Evolutionary conservation across 2,797 vertebrate species (phyloP), one percentile per base, ranked within the genome.

Genomic region (Xiphorhynchus erythropygius): DNA sequence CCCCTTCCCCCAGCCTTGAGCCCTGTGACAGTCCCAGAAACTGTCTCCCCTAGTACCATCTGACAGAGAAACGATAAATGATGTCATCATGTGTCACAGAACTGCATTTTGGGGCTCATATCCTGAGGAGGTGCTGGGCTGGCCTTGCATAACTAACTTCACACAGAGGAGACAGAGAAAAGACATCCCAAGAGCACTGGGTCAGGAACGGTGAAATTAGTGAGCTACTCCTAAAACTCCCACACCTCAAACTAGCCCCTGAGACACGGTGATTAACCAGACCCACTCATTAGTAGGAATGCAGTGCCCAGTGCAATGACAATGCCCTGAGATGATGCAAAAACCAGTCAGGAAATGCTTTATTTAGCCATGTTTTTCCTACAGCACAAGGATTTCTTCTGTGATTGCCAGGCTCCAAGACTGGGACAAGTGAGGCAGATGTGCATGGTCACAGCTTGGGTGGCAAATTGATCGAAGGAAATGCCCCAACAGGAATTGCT

Each of bases 101-200:
- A 42, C 49, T 60, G 27, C 33, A 33, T 80, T 75, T 75, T 27
- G 5, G 22, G 21, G 11, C 32, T 57, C 65, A 42, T 15, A 39
- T 67, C 57, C 21, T 47, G 25, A 70, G 32, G 30, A 71, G 5
- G 6, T 32, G 24, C 22, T 56, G 8, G 1, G 41, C 41, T 57
- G 52, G 14, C 7, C 5, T 39, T 55, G 12, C n/a, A 6, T n/a
- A 49, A 56, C 42, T 33, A 89, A 5, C 14, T 63, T 75, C 33
- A 59, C 10, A 7, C 0, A 0, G 19, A 69, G 12, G 4, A 60
- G 13, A 49, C 2, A 28, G 33, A 44, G 28, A 67, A 78, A 15
- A n/a, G 35, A 73, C 17, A 19, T 46, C n/a, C 33, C 7, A 9
- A 74, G 11, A 80, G 24, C 13, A 44, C 32, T 30, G n/a, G 37